phyloP scores from a whole-genome alignment of 2,113 vertebrate genomes.

The Typhlomys cinereus region DNA sequence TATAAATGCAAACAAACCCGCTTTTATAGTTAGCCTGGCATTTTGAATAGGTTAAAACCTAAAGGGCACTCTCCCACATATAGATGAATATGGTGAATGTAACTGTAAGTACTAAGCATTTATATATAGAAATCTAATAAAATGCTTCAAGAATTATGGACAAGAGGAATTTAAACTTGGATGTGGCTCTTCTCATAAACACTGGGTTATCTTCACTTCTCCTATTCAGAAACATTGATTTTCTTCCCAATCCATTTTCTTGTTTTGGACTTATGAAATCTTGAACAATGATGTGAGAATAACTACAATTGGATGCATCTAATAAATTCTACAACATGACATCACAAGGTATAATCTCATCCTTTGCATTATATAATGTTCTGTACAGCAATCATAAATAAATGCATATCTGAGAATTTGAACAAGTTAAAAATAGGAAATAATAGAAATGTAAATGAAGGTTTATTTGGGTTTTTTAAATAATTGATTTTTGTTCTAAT shows the following conservation, averaged over 20 bases:
- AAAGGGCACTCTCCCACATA: conserved; percentile 72
- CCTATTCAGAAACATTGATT: conserved; percentile 51
- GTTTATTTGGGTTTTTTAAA: conserved; percentile 62
- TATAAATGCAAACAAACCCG: conserved; percentile 78
- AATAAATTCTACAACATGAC: conserved; percentile 70
- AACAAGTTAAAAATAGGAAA: conserved; percentile 65
- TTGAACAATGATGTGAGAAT: conserved; percentile 54
- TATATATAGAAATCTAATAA: conserved; percentile 69
- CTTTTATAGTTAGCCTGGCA: conserved; percentile 74
- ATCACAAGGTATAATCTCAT: conserved; percentile 67
- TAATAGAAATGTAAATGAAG: conserved; percentile 72
- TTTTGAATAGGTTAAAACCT: conserved; percentile 76
- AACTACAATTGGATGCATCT: conserved; percentile 65
- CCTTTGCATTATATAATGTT: conserved; percentile 63
- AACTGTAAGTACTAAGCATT: conserved; percentile 69
- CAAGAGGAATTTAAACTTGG: conserved; percentile 43
- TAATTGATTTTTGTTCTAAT: conserved; percentile 63
- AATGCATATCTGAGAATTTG: conserved; percentile 57
- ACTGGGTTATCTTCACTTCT: conserved; percentile 39
- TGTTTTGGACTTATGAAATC: conserved; percentile 38
- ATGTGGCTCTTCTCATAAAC: conserved; percentile 44
- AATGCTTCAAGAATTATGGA: conserved; percentile 62
- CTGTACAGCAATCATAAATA: conserved; percentile 58
- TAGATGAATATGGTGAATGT: conserved; percentile 64
- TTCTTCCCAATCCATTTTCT: conserved; percentile 63